phyloP scores from a whole-genome alignment of 2,888 invertebrate genomes.

The Aphidius colemani region DNA sequence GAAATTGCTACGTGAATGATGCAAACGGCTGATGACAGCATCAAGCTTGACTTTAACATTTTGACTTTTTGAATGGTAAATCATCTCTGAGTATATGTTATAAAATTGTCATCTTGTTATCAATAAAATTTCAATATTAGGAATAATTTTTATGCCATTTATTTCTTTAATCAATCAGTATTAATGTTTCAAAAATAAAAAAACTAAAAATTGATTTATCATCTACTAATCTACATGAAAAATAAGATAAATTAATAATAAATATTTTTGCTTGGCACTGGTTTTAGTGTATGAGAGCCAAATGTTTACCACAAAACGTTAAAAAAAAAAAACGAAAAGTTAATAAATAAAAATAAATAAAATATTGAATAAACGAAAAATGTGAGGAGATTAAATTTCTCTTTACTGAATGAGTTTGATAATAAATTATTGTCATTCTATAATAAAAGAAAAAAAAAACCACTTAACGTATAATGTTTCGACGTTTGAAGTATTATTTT shows the following conservation, averaged over 20 bases:
- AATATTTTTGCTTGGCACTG: slow-evolving; percentile 13
- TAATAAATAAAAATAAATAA: slow-evolving; percentile 5
- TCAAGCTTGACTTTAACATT: too few species aligned
- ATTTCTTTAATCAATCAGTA: neutral
- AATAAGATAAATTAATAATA: slow-evolving; percentile 19
- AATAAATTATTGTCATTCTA: neutral
- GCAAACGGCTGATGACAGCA: too few species aligned
- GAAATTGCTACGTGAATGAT: too few species aligned
- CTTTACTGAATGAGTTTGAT: slow-evolving; percentile 8
- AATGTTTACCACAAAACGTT: slow-evolving; percentile 27
- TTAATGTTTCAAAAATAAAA: neutral
- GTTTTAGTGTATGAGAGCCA: neutral
- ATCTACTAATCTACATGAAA: slow-evolving; percentile 3
- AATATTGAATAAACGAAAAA: too few species aligned
- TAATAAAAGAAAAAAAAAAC: too few species aligned
- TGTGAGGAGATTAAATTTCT: slow-evolving; percentile 9
- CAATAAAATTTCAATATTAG: neutral
- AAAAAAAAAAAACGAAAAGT: neutral
- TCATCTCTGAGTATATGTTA: too few species aligned
- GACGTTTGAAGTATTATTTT: slow-evolving; percentile 5
- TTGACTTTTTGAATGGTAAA: too few species aligned
- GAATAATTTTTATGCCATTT: neutral
- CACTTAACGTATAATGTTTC: too few species aligned
- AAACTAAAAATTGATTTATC: slow-evolving; percentile 5
- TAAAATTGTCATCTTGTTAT: too few species aligned